phyloP scores from a whole-genome alignment of 1,140 invertebrate species.

The Zaprionus lachaisei region DNA sequence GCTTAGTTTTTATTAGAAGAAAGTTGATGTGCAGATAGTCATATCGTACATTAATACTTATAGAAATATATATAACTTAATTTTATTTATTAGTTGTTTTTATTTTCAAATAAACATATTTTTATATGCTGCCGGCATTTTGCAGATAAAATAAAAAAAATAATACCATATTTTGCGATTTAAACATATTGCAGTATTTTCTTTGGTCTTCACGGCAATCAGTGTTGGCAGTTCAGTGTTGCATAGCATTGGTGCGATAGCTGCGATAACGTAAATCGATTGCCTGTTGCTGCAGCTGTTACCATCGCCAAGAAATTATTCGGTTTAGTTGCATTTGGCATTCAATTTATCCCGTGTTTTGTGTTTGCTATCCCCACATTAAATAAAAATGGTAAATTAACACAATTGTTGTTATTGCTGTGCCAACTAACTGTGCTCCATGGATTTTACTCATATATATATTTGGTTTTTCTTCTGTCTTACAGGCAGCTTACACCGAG shows the following conservation, averaged over 20 bases:
- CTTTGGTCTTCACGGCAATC: not conserved
- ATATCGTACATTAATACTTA: too few relatives aligned
- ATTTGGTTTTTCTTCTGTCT: conserved; percentile 66
- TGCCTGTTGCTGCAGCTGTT: not conserved
- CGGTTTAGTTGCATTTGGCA: conserved; percentile 51
- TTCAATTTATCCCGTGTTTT: conserved; percentile 67
- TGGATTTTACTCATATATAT: not conserved
- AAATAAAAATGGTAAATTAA: conserved; percentile 72
- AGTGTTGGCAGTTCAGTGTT: not conserved
- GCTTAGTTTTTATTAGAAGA: not conserved
- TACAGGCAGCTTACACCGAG: conserved; percentile 94
- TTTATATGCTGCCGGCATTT: not conserved
- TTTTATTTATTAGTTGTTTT: not conserved
- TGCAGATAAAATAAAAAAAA: not conserved
- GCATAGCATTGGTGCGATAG: conserved; percentile 3
- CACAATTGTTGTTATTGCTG: conserved; percentile 5
- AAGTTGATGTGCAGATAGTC: not conserved
- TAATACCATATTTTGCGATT: not conserved
- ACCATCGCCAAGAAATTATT: conserved; percentile 43
- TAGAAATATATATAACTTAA: too few relatives aligned
- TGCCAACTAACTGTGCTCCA: not conserved
- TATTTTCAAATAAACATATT: not conserved
- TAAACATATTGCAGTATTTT: not conserved
- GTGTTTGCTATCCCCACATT: conserved; percentile 62
- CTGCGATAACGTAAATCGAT: conserved; percentile 25